Evolutionary conservation across 2,888 invertebrate genomes (phyloP).

Genomic region (Diaperis boleti): DNA sequence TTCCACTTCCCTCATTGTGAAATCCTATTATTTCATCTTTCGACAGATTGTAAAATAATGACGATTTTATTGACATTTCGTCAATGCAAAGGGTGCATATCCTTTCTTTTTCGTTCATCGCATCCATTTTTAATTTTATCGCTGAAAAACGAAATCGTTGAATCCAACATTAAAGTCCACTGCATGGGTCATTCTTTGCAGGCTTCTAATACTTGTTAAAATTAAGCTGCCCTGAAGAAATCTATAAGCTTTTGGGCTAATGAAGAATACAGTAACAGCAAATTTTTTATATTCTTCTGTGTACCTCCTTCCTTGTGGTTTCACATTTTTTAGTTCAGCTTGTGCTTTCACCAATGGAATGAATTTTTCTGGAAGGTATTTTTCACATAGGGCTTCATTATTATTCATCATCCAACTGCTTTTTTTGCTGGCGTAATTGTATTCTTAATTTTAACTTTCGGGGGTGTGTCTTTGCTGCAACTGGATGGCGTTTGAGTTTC

Average conservation of each 20-base stretch:
- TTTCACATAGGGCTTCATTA: no score
- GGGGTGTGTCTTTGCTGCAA: no score
- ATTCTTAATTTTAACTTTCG: no score
- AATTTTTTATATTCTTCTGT: neutral
- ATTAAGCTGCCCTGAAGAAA: constrained; percentile 48
- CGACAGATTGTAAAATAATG: neutral
- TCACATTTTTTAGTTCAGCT: neutral
- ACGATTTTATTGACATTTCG: constrained; percentile 4
- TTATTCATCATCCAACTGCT: no score
- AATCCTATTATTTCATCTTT: constrained; percentile 7
- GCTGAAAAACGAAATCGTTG: constrained; percentile 30
- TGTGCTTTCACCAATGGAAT: neutral
- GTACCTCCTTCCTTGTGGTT: neutral
- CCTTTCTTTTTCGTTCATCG: neutral
- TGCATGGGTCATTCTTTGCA: constrained; percentile 56
- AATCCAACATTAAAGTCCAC: neutral
- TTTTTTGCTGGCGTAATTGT: no score
- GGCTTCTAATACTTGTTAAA: constrained; percentile 56
- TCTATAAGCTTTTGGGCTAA: neutral
- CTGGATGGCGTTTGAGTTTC: no score
- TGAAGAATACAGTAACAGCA: neutral
- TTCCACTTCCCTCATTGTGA: neutral
- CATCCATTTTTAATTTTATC: neutral
- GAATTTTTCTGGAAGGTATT: no score
- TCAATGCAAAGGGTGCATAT: neutral